These are phyloP conservation scores for Aquatica leii DNA, from an alignment of 2,888 invertebrate species.

Conservation along the genomic window DNA sequence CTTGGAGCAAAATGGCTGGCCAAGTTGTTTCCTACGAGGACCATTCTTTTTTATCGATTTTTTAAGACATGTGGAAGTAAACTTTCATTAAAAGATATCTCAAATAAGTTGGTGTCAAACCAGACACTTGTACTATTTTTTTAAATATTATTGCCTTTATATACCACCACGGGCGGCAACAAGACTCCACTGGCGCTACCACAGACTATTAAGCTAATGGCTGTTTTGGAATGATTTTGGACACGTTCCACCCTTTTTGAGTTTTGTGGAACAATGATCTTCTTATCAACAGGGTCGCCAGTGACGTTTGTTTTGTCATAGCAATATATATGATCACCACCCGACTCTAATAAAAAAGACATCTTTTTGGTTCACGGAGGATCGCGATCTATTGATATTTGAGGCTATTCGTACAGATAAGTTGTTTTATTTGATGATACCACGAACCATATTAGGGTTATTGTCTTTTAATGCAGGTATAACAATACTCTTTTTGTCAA, in stretches of 20 bases:
- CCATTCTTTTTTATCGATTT: conserved; percentile 20
- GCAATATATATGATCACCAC: conserved; percentile 41
- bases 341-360: neutral
- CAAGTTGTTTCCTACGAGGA: conserved; percentile 42
- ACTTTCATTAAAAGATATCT: conserved; percentile 38
- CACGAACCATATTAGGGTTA: conserved; percentile 18
- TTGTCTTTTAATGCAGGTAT: neutral
- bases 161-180: conserved; percentile 51
- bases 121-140: conserved; percentile 32
- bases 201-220: conserved; percentile 52
- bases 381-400: neutral
- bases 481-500: conserved; percentile 23
- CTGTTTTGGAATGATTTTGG: conserved; percentile 47
- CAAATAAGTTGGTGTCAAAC: conserved; percentile 38
- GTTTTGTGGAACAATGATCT: no score
- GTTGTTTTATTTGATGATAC: conserved; percentile 18
- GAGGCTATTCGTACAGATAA: conserved; percentile 3
- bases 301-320: conserved; percentile 54
- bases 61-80: conserved; percentile 39
- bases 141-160: conserved; percentile 44
- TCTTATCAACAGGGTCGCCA: conserved; percentile 52
- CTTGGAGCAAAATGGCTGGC: conserved; percentile 42
- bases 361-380: no score
- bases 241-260: conserved; percentile 51
- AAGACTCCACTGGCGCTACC: no score